phyloP scores from a whole-genome alignment of 64 coral and sea anemone species.

The Stichodactyla helianthus region DNA sequence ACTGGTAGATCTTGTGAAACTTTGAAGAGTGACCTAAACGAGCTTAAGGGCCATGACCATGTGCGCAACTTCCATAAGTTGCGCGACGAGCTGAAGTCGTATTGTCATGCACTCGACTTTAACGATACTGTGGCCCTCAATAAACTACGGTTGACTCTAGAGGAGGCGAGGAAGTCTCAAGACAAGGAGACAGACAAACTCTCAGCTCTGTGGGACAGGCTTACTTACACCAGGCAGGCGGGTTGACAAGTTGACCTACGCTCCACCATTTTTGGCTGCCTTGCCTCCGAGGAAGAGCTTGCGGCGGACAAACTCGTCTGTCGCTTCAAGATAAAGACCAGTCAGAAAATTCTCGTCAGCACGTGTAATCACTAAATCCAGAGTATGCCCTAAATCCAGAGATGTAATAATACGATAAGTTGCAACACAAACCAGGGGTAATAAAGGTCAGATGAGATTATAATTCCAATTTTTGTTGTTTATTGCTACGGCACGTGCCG shows the following conservation, averaged over 20 bases:
- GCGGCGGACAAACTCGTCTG: slow-evolving; percentile 18
- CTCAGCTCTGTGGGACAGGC: background rate
- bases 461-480: too few species aligned
- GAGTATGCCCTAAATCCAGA: too few species aligned
- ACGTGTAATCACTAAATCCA: too few species aligned
- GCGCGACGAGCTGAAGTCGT: slow-evolving; percentile 3
- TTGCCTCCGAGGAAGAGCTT: background rate
- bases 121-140: slow-evolving; percentile 13
- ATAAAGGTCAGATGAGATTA: too few species aligned
- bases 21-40: too few species aligned
- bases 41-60: background rate
- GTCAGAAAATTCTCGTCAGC: too few species aligned
- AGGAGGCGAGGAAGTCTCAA: background rate
- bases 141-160: background rate
- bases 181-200: background rate
- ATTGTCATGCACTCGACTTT: slow-evolving; percentile 6
- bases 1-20: too few species aligned
- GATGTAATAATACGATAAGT: too few species aligned
- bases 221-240: background rate
- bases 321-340: too few species aligned
- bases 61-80: background rate
- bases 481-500: too few species aligned
- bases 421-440: too few species aligned
- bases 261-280: slow-evolving; percentile 12
- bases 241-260: slow-evolving; percentile 3